Conservation (phyloP, 2,113 vertebrate genomes). For the Delphinapterus leucas region DNA sequence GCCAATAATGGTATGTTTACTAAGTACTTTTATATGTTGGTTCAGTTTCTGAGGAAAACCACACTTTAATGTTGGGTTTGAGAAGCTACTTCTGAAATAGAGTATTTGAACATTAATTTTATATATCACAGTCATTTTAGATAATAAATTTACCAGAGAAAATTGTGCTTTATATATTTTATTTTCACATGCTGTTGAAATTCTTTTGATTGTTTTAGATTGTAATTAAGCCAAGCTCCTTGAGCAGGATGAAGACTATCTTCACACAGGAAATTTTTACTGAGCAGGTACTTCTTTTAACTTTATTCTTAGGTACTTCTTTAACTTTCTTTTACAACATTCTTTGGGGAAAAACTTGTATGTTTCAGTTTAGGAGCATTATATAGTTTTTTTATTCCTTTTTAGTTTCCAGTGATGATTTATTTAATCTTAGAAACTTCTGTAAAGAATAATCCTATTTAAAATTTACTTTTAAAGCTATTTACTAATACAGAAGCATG, state of each 20-base stretch:
- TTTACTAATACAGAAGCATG: neutral
- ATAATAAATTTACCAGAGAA: neutral
- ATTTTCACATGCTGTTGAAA: slow-evolving; percentile 17
- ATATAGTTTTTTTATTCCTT: neutral
- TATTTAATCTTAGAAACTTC: slow-evolving; percentile 34
- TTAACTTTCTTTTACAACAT: neutral
- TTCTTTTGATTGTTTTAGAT: slow-evolving; percentile 86
- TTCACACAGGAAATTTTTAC: slow-evolving; percentile 99
- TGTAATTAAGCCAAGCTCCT: slow-evolving; percentile 97
- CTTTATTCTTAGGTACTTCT: slow-evolving; percentile 33
- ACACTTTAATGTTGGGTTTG: neutral
- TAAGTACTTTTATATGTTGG: neutral
- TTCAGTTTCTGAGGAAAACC: slow-evolving; percentile 35
- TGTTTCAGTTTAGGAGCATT: slow-evolving; percentile 29
- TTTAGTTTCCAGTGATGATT: slow-evolving; percentile 9
- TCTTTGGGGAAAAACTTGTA: neutral
- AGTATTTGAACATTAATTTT: slow-evolving; percentile 34
- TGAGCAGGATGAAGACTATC: slow-evolving; percentile 99
- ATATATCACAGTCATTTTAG: neutral
- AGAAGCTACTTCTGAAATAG: slow-evolving; percentile 9
- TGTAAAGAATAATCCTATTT: neutral
- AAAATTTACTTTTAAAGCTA: slow-evolving; percentile 2
- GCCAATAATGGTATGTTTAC: neutral
- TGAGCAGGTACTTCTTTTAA: slow-evolving; percentile 90
- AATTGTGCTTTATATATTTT: neutral